Conservation (phyloP, 2,888 invertebrate genomes). For the Hemistola chrysoprasaria region DNA sequence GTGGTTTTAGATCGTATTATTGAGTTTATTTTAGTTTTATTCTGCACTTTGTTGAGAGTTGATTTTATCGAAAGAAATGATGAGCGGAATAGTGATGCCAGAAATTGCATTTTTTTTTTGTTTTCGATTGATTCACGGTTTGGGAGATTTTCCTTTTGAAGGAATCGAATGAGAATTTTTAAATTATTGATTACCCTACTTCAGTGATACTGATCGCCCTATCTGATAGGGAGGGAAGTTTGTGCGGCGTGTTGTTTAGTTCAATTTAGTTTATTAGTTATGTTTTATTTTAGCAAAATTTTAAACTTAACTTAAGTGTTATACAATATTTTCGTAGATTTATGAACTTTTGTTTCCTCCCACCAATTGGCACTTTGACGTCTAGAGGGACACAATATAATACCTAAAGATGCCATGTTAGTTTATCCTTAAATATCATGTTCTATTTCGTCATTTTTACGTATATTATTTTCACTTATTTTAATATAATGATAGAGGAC, state of each 20-base stretch:
- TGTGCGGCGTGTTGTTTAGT: conserved; percentile 79
- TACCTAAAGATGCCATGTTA: conserved; percentile 64
- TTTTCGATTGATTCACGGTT: conserved; percentile 55
- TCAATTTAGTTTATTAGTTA: conserved; percentile 83
- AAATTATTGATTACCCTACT: conserved; percentile 72
- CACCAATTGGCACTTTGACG: conserved; percentile 74
- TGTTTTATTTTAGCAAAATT: conserved; percentile 83
- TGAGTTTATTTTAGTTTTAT: conserved; percentile 81
- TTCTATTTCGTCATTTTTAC: conserved; percentile 47
- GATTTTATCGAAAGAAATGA: conserved; percentile 68
- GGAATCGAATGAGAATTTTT: conserved; percentile 57
- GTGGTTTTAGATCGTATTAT: conserved; percentile 77
- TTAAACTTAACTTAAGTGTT: conserved; percentile 80
- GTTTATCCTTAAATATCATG: conserved; percentile 48
- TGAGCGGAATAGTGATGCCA: conserved; percentile 67
- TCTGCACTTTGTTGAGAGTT: conserved; percentile 78
- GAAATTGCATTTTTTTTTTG: conserved; percentile 79
- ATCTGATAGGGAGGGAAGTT: conserved; percentile 72
- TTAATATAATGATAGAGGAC: conserved; percentile 55
- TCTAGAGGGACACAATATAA: conserved; percentile 44
- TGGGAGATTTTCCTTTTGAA: conserved; percentile 60
- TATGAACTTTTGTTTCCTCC: conserved; percentile 75
- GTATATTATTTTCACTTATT: conserved; percentile 8
- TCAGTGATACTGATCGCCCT: conserved; percentile 75
- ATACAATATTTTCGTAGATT: conserved; percentile 78